Base-by-base conservation (phyloP, 2,113 vertebrate species). In the Dinomys branickii region DNA sequence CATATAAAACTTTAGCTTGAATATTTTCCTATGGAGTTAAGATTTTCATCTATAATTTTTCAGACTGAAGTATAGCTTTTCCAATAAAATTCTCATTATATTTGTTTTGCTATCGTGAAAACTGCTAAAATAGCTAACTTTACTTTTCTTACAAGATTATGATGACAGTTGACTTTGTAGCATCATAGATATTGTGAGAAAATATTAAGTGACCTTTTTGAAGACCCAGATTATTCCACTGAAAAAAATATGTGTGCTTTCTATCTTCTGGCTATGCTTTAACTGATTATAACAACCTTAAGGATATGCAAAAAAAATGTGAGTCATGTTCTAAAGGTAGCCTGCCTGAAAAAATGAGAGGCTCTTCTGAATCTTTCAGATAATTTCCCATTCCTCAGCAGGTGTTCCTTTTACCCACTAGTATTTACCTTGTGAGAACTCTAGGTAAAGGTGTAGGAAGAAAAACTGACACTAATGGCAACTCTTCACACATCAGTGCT, bases 381-480 rank as follows among this genome's bases (percentile, higher is more conserved):
- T 61, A 52, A 77, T 75, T 59, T 69, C 77, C 77, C 54, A 92
- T 85, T 78, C 47, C 91, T 95, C 52, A 61, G 44, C 47, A 88
- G 14, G 26, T 90, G 24, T 22, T 96, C n/a, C 35, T n/a, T 86
- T 92, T 84, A 94, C n/a, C 16, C 54, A 20, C 54, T 56, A 67
- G 50, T 30, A 73, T 91, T 91, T 86, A 26, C 65, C 52, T 83
- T 65, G 10, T 11, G 11, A 77, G 52, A 92, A 16, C 38, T 78
- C 58, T 58, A 84, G 73, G 67, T 61, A 95, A 94, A 92, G 41
- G 52, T 90, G 47, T 69, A 56, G 58, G 71, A 67, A 94, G 69
- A 61, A 69, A 97, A 90, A 65, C 88, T 38, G 85, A 82, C 90
- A 63, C 65, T 85, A 78, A 97, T 93, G 65, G 63, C 35, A 95